These are phyloP conservation scores for Listronotus bonariensis DNA, from an alignment of 1,140 invertebrate species.

Conservation along the genomic window DNA sequence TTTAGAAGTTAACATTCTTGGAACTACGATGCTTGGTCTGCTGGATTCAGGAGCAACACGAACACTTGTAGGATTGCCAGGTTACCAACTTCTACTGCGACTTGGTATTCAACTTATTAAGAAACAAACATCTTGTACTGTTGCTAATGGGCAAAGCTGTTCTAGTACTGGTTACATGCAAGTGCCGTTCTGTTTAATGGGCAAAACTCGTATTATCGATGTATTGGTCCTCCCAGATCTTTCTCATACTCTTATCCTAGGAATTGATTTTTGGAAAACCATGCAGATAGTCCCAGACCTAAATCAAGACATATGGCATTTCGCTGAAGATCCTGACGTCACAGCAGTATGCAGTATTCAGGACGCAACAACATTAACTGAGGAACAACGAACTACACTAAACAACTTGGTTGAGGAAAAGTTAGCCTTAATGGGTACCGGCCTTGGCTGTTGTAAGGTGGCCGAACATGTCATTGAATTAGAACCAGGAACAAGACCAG, in stretches of 20 bases:
- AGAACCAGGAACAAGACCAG: conserved; percentile 7
- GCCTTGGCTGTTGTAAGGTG: conserved; percentile 26
- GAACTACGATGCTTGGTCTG: background rate
- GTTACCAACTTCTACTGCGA: conserved; percentile 9
- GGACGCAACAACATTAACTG: background rate
- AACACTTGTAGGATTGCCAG: conserved; percentile 11
- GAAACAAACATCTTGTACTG: conserved; percentile 11
- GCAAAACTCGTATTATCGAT: conserved; percentile 15
- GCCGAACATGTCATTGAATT: conserved; percentile 45
- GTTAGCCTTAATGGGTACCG: conserved; percentile 2
- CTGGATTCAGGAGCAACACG: too few relatives aligned
- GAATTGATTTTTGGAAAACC: conserved; percentile 35
- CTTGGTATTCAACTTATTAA: background rate
- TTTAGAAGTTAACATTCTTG: conserved; percentile 4
- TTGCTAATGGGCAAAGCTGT: conserved; percentile 30
- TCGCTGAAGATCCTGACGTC: background rate
- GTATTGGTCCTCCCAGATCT: conserved; percentile 17
- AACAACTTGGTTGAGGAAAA: background rate
- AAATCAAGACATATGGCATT: conserved; percentile 12
- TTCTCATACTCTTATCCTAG: conserved; percentile 21
- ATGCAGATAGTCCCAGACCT: conserved; percentile 31
- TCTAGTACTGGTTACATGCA: conserved; percentile 1
- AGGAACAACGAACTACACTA: background rate
- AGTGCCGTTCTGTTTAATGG: conserved; percentile 16
- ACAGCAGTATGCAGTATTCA: background rate